These are phyloP conservation scores for Blastobasis adustella DNA, from an alignment of 2,888 invertebrate genomes.

Conservation along the genomic window DNA sequence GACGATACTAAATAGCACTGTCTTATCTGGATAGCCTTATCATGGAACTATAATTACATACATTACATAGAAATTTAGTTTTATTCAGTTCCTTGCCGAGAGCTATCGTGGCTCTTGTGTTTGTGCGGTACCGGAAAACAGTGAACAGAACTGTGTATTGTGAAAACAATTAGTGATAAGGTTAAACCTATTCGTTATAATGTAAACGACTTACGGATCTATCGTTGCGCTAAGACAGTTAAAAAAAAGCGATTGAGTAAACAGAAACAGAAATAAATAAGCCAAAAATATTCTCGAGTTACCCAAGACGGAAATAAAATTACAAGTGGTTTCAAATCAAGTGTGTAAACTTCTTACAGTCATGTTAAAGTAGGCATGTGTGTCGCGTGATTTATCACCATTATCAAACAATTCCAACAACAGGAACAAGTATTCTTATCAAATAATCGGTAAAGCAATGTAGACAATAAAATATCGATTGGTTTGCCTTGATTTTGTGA, in stretches of 20 bases:
- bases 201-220: too few species aligned
- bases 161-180: too few species aligned
- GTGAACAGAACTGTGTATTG: too few species aligned
- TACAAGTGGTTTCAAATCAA: too few species aligned
- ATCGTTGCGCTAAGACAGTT: too few species aligned
- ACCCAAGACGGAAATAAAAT: too few species aligned
- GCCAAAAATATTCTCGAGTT: too few species aligned
- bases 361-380: too few species aligned
- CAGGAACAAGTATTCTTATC: slow-evolving; percentile 13
- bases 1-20: slow-evolving; percentile 4
- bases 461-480: slow-evolving; percentile 12
- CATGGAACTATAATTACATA: slow-evolving; percentile 4
- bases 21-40: slow-evolving; percentile 10
- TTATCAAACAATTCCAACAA: slow-evolving; percentile 12
- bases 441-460: slow-evolving; percentile 11
- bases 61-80: slow-evolving; percentile 4
- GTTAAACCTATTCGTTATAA: too few species aligned
- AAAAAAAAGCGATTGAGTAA: too few species aligned
- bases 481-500: slow-evolving; percentile 16
- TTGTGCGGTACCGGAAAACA: background rate
- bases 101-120: background rate
- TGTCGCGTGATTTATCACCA: slow-evolving; percentile 9
- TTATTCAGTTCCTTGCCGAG: background rate
- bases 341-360: too few species aligned
- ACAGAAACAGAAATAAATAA: too few species aligned